These are phyloP conservation scores for Apostichopus californicus DNA, from an alignment of 35 echinoderm and acorn worm species.

Conservation along the genomic window DNA sequence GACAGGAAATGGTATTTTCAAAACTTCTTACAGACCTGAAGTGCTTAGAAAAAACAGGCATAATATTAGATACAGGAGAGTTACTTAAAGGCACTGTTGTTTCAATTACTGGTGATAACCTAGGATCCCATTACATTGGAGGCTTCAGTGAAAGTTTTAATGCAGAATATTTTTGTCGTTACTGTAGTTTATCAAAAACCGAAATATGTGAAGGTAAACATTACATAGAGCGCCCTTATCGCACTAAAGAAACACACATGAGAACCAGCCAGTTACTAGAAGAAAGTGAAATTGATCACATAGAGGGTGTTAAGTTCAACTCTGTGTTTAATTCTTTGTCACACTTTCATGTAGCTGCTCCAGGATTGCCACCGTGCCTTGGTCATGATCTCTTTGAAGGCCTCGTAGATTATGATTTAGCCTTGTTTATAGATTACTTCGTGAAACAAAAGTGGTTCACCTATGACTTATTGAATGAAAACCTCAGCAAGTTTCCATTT, in stretches of 20 bases:
- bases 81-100: constrained; percentile 17
- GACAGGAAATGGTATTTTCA: constrained; percentile 26
- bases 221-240: not conserved
- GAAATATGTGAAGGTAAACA: constrained; percentile 5
- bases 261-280: constrained; percentile 6
- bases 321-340: not conserved
- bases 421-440: constrained; percentile 16
- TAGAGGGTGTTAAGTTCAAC: not conserved
- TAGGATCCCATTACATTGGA: constrained; percentile 54
- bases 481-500: not conserved
- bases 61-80: not conserved
- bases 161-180: not conserved
- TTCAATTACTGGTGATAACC: constrained; percentile 53
- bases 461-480: constrained; percentile 17
- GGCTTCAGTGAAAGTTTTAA: constrained; percentile 47
- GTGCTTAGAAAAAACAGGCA: constrained; percentile 46
- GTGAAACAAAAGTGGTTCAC: constrained; percentile 38
- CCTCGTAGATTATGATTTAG: constrained; percentile 37
- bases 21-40: constrained; percentile 29
- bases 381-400: constrained; percentile 57
- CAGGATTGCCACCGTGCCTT: constrained; percentile 47
- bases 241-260: not conserved
- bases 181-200: not conserved
- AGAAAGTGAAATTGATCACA: not conserved
- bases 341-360: constrained; percentile 27